Percentiles rank a stretch among this genome's conserved stretches.
Evolutionary conservation across 2,113 vertebrate genomes (phyloP).

Genomic region (Calyptommatus sinebrachiatus): DNA sequence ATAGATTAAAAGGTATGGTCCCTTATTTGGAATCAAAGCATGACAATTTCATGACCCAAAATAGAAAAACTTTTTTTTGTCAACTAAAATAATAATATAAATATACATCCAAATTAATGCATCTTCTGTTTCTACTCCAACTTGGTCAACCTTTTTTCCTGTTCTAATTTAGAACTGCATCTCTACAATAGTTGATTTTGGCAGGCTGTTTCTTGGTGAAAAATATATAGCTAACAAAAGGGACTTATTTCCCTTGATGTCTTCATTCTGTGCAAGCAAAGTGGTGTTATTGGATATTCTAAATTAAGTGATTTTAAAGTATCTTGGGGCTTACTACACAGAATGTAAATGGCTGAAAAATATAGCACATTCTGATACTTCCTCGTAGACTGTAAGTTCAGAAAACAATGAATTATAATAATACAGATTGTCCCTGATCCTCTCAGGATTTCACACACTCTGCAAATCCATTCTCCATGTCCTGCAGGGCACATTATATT

Average conservation of each 20-base stretch:
- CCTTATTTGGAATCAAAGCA: not conserved
- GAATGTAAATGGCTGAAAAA: constrained; percentile 23
- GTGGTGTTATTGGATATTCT: constrained; percentile 26
- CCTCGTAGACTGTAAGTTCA: not conserved
- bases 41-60: not conserved
- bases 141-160: not conserved
- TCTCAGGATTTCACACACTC: constrained; percentile 17
- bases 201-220: constrained; percentile 4
- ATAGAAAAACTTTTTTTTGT: not conserved
- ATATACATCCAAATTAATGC: not conserved
- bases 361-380: constrained; percentile 14
- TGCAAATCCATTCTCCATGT: not conserved
- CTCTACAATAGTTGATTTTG: constrained; percentile 11
- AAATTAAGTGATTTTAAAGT: constrained; percentile 36
- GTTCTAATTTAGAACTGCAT: not conserved
- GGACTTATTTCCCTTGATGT: constrained; percentile 2
- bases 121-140: not conserved
- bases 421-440: constrained; percentile 29
- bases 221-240: constrained; percentile 2
- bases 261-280: constrained; percentile 11
- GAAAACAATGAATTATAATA: constrained; percentile 30
- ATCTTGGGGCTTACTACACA: constrained; percentile 14
- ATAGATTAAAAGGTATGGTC: no score
- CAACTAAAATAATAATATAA: not conserved
- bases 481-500: not conserved